Evolutionary conservation across 2,113 vertebrate genomes (phyloP), one percentile per base, ranked within the genome.

Genomic region (Rattus rattus): DNA sequence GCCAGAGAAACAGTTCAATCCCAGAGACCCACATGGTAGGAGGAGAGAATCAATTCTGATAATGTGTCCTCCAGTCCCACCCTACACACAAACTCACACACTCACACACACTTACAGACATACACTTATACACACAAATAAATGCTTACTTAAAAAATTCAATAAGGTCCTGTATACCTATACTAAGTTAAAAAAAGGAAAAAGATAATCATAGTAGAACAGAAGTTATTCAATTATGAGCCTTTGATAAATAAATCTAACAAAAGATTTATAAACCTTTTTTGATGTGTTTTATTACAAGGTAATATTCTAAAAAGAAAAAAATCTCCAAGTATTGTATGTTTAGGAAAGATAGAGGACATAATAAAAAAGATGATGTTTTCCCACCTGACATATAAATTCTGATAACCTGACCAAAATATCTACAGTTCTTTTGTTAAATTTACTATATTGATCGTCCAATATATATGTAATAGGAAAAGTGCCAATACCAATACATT

Each of bases 161-260:
- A 92, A 14, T n/a, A 67, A 49, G 13, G 24, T 81, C 56, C 47
- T 67, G 49, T 88, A 49, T 56, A 39, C 7, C 28, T 67, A 49
- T 30, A 49, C 56, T 39, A 69, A 75, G 30, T 91, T 94, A 96
- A 39, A 76, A 52, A 91, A 73, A 26, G 80, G 72, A n/a, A 65
- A 54, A 77, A 19, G 36, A 80, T 72, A 54, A 1, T 54, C 43
- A 43, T 43, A 43, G 43, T 2, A 69, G 5, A 24, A 77, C 5
- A 43, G 30, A 88, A 81, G 8, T 52, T 88, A 91, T 91, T 81
- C 75, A 90, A 90, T 80, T 89, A 70, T 7, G 22, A 93, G 39
- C 36, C 56, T 87, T 96, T 65, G 59, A 84, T 76, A 84, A 56
- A 83, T 67, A 61, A 43, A 59, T 36, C 56, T 63, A 33, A 92